A percentile compares a stretch with the other conserved stretches of the same genome.
phyloP scores from a whole-genome alignment of 2,113 vertebrate species.

The Ondatra zibethicus region DNA sequence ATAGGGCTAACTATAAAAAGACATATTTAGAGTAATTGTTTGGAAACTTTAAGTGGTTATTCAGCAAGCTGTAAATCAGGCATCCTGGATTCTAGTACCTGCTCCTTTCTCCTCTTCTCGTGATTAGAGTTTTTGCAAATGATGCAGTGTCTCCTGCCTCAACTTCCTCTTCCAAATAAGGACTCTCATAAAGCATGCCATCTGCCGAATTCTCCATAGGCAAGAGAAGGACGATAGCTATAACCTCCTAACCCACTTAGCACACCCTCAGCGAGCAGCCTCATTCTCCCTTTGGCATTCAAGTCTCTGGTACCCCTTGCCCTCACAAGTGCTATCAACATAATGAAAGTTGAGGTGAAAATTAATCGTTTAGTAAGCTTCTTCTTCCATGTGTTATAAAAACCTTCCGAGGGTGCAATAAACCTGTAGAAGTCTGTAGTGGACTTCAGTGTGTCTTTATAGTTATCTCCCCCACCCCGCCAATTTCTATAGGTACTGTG shows the following conservation, averaged over 20 bases:
- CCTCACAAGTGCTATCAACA: conserved; percentile 63
- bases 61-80: conserved; percentile 60
- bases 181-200: conserved; percentile 33
- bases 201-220: conserved; percentile 26
- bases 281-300: conserved; percentile 58
- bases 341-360: conserved; percentile 70
- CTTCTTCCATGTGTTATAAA: conserved; percentile 36
- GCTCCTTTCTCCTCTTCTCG: conserved; percentile 26
- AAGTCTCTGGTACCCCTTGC: conserved; percentile 48
- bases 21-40: conserved; percentile 24
- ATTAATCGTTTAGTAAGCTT: conserved; percentile 62
- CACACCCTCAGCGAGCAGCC: conserved; percentile 50
- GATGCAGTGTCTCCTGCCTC: not conserved
- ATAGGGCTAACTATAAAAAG: not conserved
- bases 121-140: conserved; percentile 51
- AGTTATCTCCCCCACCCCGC: not conserved
- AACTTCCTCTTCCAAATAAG: conserved; percentile 60
- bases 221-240: not conserved
- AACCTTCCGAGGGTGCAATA: not conserved
- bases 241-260: conserved; percentile 21
- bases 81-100: conserved; percentile 34
- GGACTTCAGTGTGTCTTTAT: not conserved
- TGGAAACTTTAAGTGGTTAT: conserved; percentile 30
- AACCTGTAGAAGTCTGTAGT: not conserved
- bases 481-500: not conserved